Base-by-base conservation (phyloP, 2,113 vertebrate species). In the Sigmodon hispidus region DNA sequence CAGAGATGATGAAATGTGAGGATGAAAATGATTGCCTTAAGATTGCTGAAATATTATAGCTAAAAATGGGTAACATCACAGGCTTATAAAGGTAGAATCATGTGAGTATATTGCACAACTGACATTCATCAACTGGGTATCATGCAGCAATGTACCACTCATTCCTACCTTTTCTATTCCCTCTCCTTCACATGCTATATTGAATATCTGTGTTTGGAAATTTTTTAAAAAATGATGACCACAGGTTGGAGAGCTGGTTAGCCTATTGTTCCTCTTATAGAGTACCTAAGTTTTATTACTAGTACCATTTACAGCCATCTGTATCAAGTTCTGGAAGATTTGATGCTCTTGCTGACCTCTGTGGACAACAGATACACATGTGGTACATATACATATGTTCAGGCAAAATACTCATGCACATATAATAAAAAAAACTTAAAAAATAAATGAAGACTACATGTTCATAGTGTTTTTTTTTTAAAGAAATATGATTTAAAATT, bases 1-100 rank as follows among this genome's bases (percentile, higher is more conserved):
- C 10, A 79, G 91, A 88, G 40, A 94, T 73, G 26, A 85, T 92
- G 61, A 94, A 94, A 87, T 88, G 21, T 81, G 31, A 69, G 50
- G 75, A 85, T 75, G 79, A 89, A 96, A 95, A 63, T 24, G 1
- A 9, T 52, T 43, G 13, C 12, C 59, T 92, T 91, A 19, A 24
- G 34, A 11, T 7, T 61, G 59, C 61, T 93, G n/a, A 93, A 76
- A 87, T 55, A 52, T 59, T 45, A 7, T 31, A 69, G 59, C 76
- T 76, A 61, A 40, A 31, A n/a, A 67, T 92, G 21, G 10, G 50
- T 89, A 89, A 81, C 45, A 40, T 70, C 12, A 63, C 43, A 31
- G 36, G 45, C 29, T 29, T 24, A 43, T 57, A 63, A 43, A 81
- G 55, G 45, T 19, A 83, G 76, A 65, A 29, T 59, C 26, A 61